These are phyloP conservation scores for Callospermophilus lateralis DNA, from an alignment of 2,113 vertebrate species.

Conservation along the genomic window DNA sequence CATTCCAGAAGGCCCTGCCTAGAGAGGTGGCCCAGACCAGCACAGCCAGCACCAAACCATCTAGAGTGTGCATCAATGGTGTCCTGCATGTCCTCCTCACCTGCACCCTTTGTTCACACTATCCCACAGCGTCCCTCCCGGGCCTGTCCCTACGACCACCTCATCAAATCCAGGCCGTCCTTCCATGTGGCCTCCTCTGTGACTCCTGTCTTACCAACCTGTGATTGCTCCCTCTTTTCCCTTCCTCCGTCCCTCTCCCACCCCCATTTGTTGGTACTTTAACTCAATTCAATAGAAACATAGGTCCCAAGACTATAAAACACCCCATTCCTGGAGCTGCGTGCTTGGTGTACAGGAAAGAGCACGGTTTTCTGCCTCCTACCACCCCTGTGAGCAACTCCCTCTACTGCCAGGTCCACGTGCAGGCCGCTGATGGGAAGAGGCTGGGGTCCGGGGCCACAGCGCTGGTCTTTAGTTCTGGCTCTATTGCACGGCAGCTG, in stretches of 20 bases:
- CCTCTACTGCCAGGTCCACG: too few species aligned
- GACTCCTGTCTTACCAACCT: too few species aligned
- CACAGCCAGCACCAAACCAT: neutral
- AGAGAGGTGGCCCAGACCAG: neutral
- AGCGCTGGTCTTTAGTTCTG: neutral
- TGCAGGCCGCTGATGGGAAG: too few species aligned
- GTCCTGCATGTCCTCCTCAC: neutral
- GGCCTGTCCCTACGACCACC: rapidly evolving
- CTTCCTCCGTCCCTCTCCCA: neutral
- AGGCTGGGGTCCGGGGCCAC: neutral
- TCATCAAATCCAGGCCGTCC: neutral
- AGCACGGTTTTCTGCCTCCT: neutral
- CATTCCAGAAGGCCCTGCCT: neutral
- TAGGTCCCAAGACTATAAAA: neutral
- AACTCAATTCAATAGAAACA: neutral
- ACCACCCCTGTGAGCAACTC: neutral
- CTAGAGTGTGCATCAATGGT: rapidly evolving
- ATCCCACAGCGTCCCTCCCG: neutral
- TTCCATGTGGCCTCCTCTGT: neutral
- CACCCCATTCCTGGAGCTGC: neutral
- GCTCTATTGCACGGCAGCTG: neutral
- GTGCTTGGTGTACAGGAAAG: neutral
- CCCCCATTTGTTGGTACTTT: neutral
- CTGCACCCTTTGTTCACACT: neutral
- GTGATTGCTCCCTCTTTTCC: rapidly evolving